Base-by-base conservation (phyloP, 2,888 invertebrate genomes). In the Osmoderma eremita region DNA sequence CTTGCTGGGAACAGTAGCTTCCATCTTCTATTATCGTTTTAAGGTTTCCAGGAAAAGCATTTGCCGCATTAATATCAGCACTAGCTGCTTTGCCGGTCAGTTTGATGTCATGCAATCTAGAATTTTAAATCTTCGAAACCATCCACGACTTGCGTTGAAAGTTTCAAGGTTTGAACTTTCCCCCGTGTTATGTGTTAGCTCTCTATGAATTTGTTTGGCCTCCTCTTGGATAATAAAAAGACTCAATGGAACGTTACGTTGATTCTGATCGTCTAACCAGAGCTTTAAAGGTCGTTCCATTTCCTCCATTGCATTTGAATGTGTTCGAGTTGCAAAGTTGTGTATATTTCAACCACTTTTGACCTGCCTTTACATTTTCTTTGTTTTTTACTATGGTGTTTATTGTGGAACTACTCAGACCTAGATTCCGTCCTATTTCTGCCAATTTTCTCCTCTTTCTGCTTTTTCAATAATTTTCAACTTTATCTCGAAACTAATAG, bases 11-110 rank as follows among this genome's bases (percentile, higher is more conserved):
- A 13, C 17, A 48, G 48, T 17, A 48, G 48, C 18, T 15, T 48
- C 48, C 48, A 17, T 48, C 18, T 48, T 48, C 48, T 48, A 48
- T 48, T 17, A 48, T 48, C 10, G 10, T 17, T 48, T 48, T 17
- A 48, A 48, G 48, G 17, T 15, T 3, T 48, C 13, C 18, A 17
- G 48, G 48, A 15, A 48, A 5, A 17, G 13, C 8, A 48, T 48
- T 48, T 48, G 48, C 48, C 8, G 17, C 18, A 48, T 48, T 48
- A 48, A 48, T 10, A 48, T 17, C 48, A 48, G 48, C 17, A 48
- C 48, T 17, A 48, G 48, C 48, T 17, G 48, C 48, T 48, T 48
- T 3, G 13, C 17, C 13, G 12, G 12, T 3, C 13, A 41, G 2
- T n/a, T 41, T 41, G 13, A 41, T 41, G 10, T 41, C 10, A 41